Conservation (phyloP, 1,140 invertebrate species). For the Batillaria attramentaria region DNA sequence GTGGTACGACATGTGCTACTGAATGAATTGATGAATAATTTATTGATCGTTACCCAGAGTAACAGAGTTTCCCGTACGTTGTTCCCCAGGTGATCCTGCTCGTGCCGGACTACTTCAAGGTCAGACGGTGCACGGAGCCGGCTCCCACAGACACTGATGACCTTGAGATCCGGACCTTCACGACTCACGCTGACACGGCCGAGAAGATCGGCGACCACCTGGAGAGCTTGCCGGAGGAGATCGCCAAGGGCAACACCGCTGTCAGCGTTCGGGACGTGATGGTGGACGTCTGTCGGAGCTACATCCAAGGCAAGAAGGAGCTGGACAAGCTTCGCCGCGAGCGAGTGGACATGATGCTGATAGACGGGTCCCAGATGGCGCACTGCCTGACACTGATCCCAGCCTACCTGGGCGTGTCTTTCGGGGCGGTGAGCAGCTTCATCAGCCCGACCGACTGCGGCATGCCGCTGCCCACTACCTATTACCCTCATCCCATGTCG, state of each 20-base stretch:
- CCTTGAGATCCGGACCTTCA: slow-evolving; percentile 10
- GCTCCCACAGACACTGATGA: not conserved
- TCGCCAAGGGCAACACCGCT: slow-evolving; percentile 1
- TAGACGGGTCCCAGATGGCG: not conserved
- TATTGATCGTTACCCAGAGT: not conserved
- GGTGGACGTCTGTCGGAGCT: slow-evolving; percentile 16
- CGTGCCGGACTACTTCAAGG: slow-evolving; percentile 29
- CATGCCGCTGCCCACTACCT: slow-evolving; percentile 21
- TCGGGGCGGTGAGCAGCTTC: not conserved
- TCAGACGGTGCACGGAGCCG: slow-evolving; percentile 25
- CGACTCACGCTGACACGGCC: not conserved
- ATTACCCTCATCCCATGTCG: not conserved
- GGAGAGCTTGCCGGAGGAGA: not conserved
- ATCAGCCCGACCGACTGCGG: slow-evolving; percentile 15
- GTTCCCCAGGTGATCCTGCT: slow-evolving; percentile 18
- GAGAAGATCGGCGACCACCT: not conserved
- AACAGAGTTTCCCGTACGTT: not conserved
- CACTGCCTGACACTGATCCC: slow-evolving; percentile 28
- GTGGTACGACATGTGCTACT: not conserved
- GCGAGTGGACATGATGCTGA: slow-evolving; percentile 25
- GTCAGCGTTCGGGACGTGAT: not conserved
- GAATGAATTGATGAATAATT: not conserved
- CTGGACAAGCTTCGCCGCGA: slow-evolving; percentile 13
- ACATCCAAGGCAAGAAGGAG: slow-evolving; percentile 4
- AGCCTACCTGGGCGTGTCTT: not conserved